Conservation (phyloP, 2,113 vertebrate genomes). For the Megalops atlanticus region DNA sequence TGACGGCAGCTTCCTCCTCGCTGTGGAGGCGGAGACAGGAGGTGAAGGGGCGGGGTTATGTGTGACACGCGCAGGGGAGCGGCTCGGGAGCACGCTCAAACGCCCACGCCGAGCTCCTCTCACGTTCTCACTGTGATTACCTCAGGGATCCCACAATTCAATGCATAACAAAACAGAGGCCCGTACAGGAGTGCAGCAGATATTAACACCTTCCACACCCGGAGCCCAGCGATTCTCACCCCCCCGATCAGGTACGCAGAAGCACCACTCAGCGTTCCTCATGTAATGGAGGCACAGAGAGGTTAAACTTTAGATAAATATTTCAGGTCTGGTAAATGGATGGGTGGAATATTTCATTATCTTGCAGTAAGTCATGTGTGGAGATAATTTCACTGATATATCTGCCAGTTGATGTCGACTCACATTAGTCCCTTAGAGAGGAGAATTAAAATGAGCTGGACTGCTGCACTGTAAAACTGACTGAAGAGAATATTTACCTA, state of each 20-base stretch:
- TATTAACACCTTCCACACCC: not conserved
- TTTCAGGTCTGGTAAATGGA: not conserved
- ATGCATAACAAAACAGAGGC: slow-evolving; percentile 24
- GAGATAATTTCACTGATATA: not conserved
- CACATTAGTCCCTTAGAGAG: no score
- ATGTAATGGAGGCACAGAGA: not conserved
- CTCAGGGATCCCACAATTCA: slow-evolving; percentile 23
- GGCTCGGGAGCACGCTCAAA: not conserved
- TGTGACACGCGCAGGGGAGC: not conserved
- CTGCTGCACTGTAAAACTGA: no score
- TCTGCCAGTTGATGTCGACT: not conserved
- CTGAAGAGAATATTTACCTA: no score
- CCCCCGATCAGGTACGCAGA: not conserved
- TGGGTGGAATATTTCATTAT: not conserved
- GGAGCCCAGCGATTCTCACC: slow-evolving; percentile 2
- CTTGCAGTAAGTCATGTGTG: not conserved
- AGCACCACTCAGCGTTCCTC: not conserved
- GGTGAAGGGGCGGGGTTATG: not conserved
- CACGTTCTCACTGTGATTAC: slow-evolving; percentile 20
- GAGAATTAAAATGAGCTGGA: not conserved
- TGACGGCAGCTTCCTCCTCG: not conserved
- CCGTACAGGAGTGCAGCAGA: not conserved
- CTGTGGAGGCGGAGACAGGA: not conserved
- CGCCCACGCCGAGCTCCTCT: slow-evolving; percentile 7
- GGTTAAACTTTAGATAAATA: not conserved